Evolutionary conservation across 2,113 vertebrate genomes (phyloP).

Genomic region (Tragelaphus imberbis): DNA sequence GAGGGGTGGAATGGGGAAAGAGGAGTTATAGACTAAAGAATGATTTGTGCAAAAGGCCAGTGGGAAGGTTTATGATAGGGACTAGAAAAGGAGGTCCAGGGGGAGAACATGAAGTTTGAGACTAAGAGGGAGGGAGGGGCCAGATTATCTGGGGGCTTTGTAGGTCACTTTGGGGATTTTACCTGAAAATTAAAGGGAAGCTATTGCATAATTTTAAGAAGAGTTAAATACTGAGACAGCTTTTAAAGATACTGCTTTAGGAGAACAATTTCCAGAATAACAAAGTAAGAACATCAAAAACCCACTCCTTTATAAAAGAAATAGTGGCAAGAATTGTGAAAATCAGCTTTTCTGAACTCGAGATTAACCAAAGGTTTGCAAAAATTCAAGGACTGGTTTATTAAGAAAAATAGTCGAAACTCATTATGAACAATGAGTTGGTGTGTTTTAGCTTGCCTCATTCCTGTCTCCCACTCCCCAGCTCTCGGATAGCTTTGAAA

Average conservation of each 20-base stretch:
- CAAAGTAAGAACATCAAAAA: background rate
- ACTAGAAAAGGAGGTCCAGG: background rate
- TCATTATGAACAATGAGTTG: background rate
- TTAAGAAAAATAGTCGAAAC: background rate
- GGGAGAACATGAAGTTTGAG: background rate
- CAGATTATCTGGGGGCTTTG: background rate
- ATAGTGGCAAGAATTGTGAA: background rate
- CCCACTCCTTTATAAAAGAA: background rate
- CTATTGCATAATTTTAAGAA: background rate
- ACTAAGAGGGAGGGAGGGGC: background rate
- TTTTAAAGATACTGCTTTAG: background rate
- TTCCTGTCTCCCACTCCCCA: background rate
- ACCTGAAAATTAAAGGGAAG: conserved; percentile 9
- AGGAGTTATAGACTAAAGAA: background rate
- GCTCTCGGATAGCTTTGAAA: background rate
- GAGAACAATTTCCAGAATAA: background rate
- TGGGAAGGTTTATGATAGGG: background rate
- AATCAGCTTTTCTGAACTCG: background rate
- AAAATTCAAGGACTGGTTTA: background rate
- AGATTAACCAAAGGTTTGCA: background rate
- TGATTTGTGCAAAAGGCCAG: background rate
- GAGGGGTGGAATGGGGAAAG: background rate
- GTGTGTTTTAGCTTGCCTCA: background rate
- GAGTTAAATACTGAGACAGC: background rate
- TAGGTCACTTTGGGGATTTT: background rate